phyloP scores from a whole-genome alignment of 2,797 vertebrate genomes.

The Urosaurus nigricauda region DNA sequence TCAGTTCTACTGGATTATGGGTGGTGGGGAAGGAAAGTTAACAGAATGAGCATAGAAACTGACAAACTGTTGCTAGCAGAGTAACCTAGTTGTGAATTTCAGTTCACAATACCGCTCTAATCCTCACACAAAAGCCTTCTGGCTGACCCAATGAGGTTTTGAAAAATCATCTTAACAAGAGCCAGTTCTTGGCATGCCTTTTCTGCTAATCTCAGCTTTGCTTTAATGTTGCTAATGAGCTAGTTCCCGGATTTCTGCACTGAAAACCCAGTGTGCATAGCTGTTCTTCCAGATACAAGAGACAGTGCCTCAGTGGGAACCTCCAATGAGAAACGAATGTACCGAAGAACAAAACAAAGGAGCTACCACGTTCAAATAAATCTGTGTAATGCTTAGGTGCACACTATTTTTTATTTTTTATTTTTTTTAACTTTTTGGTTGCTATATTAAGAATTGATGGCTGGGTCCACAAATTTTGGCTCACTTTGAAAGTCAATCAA shows the following conservation, averaged over 20 bases:
- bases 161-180: neutral
- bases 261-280: neutral
- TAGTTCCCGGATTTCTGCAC: neutral
- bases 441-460: neutral
- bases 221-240: slow-evolving; percentile 21
- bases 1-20: neutral
- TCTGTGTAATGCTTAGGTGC: neutral
- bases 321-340: neutral
- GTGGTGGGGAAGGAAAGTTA: neutral
- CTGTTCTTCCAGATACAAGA: neutral
- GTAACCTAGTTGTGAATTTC: neutral
- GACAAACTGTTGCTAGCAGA: neutral
- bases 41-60: neutral
- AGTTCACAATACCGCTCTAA: neutral
- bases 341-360: neutral
- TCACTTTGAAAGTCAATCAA: neutral
- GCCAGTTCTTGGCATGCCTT: neutral
- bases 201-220: slow-evolving; percentile 6
- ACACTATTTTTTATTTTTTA: neutral
- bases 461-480: neutral
- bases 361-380: neutral
- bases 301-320: neutral
- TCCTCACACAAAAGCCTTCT: slow-evolving; percentile 23
- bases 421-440: neutral
- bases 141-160: neutral